Evolutionary conservation across 2,113 vertebrate genomes (phyloP).

Genomic region (Craseonycteris thonglongyai): DNA sequence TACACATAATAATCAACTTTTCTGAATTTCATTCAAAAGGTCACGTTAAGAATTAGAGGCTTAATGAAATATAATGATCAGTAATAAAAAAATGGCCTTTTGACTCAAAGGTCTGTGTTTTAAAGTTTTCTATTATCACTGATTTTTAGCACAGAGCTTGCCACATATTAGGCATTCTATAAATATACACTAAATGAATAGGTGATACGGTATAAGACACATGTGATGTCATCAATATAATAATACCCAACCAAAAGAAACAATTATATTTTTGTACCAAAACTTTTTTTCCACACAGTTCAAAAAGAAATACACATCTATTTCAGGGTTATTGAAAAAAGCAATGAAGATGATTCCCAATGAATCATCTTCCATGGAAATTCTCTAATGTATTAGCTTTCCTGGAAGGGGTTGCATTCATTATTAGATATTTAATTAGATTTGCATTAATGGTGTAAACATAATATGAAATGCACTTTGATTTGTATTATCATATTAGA

Average conservation of each 20-base stretch:
- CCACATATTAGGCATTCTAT: not conserved
- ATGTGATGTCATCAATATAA: not conserved
- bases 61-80: not conserved
- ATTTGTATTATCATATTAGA: constrained; percentile 32
- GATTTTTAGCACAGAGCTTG: not conserved
- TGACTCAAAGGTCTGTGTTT: not conserved
- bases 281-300: not conserved
- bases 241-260: not conserved
- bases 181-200: not conserved
- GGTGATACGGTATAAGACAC: not conserved
- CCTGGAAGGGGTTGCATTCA: not conserved
- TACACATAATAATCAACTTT: not conserved
- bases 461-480: constrained; percentile 18
- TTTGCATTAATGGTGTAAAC: constrained; percentile 2
- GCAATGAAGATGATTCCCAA: not conserved
- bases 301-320: not conserved
- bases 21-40: not conserved
- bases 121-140: not conserved
- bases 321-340: not conserved
- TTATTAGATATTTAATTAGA: constrained; percentile 17
- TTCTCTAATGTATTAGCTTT: not conserved
- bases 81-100: not conserved
- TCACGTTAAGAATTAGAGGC: not conserved
- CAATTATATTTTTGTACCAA: not conserved
- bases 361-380: not conserved